These are phyloP conservation scores for Stenolophus ochropezus DNA, from an alignment of 2,888 invertebrate genomes.

Conservation along the genomic window DNA sequence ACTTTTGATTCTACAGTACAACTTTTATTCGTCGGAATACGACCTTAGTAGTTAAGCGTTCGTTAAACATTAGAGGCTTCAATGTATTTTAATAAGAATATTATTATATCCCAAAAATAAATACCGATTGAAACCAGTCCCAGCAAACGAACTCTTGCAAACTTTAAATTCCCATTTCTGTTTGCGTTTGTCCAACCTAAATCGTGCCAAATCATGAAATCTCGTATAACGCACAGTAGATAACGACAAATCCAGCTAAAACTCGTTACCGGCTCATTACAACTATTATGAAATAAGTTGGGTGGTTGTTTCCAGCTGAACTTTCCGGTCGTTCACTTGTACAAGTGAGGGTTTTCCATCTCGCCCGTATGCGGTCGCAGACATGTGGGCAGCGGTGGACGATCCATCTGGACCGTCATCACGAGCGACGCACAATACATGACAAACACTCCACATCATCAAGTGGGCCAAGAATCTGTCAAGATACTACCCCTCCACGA, in stretches of 20 bases:
- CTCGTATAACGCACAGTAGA: no score
- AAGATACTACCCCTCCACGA: constrained; percentile 2
- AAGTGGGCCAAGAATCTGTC: constrained; percentile 50
- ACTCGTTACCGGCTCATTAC: constrained; percentile 6
- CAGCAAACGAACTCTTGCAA: no score
- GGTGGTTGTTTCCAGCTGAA: background rate
- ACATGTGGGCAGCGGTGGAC: background rate
- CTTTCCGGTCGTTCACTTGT: constrained; percentile 21
- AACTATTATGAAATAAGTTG: constrained; percentile 21
- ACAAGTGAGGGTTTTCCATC: constrained; percentile 8
- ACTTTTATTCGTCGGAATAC: no score
- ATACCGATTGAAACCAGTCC: no score
- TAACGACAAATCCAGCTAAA: background rate
- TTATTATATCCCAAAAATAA: no score
- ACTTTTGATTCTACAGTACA: no score
- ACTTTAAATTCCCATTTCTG: no score
- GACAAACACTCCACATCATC: constrained; percentile 48
- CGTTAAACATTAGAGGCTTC: no score
- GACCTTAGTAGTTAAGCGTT: no score
- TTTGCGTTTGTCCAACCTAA: no score
- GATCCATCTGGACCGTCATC: constrained; percentile 42
- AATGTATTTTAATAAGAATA: no score
- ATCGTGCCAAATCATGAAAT: no score
- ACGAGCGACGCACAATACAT: constrained; percentile 34
- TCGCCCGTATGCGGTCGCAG: constrained; percentile 1